Evolutionary conservation across 2,888 invertebrate species (phyloP).

Genomic region (Physocephala rufipes): DNA sequence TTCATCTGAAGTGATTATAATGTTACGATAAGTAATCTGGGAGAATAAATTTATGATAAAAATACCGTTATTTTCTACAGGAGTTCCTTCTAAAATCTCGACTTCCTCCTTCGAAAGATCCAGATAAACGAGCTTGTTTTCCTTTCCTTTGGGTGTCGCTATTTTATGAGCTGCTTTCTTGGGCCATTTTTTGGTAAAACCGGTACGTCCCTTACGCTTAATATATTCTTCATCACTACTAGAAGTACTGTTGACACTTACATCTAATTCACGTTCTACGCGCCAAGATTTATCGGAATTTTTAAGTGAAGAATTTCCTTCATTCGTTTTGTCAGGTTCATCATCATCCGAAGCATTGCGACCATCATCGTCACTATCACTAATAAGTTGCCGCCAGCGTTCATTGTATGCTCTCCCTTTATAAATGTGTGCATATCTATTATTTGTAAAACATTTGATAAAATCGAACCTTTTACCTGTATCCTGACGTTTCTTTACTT

Average conservation of each 20-base stretch:
- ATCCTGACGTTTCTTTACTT: conserved; percentile 29
- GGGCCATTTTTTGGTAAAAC: background rate
- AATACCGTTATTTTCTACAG: conserved; percentile 51
- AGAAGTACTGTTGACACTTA: background rate
- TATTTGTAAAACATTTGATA: background rate
- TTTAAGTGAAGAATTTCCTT: conserved; percentile 26
- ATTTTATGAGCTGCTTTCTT: conserved; percentile 12
- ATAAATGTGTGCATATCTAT: conserved; percentile 10
- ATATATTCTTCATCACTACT: conserved; percentile 20
- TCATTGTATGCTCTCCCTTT: conserved; percentile 45
- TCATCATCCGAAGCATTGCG: conserved; percentile 56
- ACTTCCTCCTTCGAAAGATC: conserved; percentile 59
- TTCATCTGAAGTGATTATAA: conserved; percentile 45
- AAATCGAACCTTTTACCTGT: background rate
- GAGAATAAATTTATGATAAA: conserved; percentile 13
- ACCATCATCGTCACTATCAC: conserved; percentile 43
- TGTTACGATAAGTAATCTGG: background rate
- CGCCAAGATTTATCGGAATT: conserved; percentile 28
- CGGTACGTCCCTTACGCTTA: conserved; percentile 24
- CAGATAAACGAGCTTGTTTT: conserved; percentile 55
- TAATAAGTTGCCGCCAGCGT: conserved; percentile 52
- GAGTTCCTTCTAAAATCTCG: conserved; percentile 50
- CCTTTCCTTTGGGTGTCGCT: background rate
- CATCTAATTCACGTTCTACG: background rate
- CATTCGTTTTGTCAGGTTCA: conserved; percentile 50